These are phyloP conservation scores for Meloe dianella DNA, from an alignment of 2,888 invertebrate genomes.

Conservation along the genomic window DNA sequence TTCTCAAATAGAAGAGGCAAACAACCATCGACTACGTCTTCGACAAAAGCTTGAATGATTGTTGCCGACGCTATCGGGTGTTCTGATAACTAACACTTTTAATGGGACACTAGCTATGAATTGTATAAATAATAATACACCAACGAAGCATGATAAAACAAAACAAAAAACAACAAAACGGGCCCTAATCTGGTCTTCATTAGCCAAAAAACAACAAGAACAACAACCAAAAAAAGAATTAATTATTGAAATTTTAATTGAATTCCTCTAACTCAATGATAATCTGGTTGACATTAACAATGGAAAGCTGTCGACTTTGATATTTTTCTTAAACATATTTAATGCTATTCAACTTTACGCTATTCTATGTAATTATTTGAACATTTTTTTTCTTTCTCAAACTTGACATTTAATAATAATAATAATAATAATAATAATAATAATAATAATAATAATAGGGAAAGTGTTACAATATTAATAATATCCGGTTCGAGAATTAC, in stretches of 20 bases:
- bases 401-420: neutral
- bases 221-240: neutral
- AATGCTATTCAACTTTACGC: neutral
- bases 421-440: neutral
- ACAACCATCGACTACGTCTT: too few relatives aligned
- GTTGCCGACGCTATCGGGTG: too few relatives aligned
- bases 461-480: neutral
- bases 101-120: too few relatives aligned
- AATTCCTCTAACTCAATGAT: neutral
- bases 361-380: neutral
- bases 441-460: neutral
- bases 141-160: too few relatives aligned
- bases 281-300: conserved; percentile 5
- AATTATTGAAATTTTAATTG: neutral
- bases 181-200: neutral
- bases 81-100: too few relatives aligned
- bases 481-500: neutral
- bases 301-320: conserved; percentile 8
- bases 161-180: neutral
- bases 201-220: neutral
- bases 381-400: neutral
- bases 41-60: neutral
- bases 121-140: too few relatives aligned
- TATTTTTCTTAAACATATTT: neutral
- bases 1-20: neutral